phyloP scores from a whole-genome alignment of 2,797 vertebrate species.

The Botia kubotai region DNA sequence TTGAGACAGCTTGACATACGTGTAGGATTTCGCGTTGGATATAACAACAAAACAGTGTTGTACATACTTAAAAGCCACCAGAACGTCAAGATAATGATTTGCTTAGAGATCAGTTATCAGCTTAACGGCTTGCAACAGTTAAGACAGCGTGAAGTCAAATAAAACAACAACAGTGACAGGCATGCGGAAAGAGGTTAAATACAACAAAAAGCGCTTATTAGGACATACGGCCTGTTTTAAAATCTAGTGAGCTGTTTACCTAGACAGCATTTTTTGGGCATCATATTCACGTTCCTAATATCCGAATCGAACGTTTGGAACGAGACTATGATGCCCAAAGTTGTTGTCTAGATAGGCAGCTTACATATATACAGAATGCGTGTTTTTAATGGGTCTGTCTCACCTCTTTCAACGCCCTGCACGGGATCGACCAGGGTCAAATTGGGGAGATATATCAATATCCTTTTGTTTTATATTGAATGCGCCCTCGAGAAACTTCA shows the following conservation, averaged over 20 bases:
- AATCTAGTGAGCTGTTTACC: not conserved
- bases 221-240: not conserved
- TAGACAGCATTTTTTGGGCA: not conserved
- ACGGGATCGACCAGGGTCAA: slow-evolving; percentile 31
- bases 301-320: not conserved
- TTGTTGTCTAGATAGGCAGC: not conserved
- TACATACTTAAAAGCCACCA: no score
- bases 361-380: not conserved
- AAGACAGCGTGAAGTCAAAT: not conserved
- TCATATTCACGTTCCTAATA: not conserved
- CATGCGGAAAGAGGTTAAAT: not conserved
- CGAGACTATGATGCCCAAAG: not conserved
- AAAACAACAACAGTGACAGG: not conserved
- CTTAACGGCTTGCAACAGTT: not conserved
- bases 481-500: slow-evolving; percentile 18
- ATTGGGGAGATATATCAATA: not conserved
- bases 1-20: no score
- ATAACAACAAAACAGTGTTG: no score
- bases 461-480: slow-evolving; percentile 11
- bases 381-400: slow-evolving; percentile 21
- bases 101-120: not conserved
- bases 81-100: not conserved
- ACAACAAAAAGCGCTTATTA: not conserved
- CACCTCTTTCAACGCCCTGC: slow-evolving; percentile 54
- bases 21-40: no score